These are phyloP conservation scores for Orchesella flavescens DNA, from an alignment of 2,888 invertebrate genomes.

Conservation along the genomic window DNA sequence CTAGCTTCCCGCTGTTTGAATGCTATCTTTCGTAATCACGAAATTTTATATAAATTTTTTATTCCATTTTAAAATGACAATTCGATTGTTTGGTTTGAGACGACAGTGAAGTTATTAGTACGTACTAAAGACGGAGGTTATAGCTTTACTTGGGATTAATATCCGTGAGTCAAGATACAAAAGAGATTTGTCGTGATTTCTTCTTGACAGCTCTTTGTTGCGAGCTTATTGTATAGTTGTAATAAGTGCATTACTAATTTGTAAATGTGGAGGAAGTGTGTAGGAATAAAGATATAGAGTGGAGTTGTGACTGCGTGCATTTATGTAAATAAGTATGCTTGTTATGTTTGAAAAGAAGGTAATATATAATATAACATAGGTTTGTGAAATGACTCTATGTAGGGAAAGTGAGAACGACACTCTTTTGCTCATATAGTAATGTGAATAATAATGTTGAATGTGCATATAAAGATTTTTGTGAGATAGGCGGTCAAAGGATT, in stretches of 20 bases:
- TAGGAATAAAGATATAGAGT: background rate
- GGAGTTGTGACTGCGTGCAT: background rate
- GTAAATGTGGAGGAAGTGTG: conserved; percentile 4
- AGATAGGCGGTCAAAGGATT: conserved; percentile 7
- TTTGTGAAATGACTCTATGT: background rate
- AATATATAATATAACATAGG: too few species aligned
- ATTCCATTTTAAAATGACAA: too few species aligned
- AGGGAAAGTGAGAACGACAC: conserved; percentile 22
- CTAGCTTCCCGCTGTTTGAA: too few species aligned
- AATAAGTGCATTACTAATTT: conserved; percentile 2
- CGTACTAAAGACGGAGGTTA: too few species aligned
- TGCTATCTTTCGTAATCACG: too few species aligned
- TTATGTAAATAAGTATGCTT: conserved; percentile 15
- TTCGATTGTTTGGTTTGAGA: too few species aligned
- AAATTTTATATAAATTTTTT: too few species aligned
- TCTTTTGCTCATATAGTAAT: background rate
- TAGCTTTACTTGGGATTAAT: too few species aligned
- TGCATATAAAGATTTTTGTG: conserved; percentile 14
- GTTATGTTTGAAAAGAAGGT: background rate
- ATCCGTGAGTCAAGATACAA: background rate
- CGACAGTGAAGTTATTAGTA: too few species aligned
- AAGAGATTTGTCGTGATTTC: conserved; percentile 11
- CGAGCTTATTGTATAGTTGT: background rate
- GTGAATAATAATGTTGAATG: background rate
- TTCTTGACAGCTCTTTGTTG: background rate